Evolutionary conservation across 2,797 vertebrate genomes (phyloP).

Genomic region (Neomorphus geoffroyi): DNA sequence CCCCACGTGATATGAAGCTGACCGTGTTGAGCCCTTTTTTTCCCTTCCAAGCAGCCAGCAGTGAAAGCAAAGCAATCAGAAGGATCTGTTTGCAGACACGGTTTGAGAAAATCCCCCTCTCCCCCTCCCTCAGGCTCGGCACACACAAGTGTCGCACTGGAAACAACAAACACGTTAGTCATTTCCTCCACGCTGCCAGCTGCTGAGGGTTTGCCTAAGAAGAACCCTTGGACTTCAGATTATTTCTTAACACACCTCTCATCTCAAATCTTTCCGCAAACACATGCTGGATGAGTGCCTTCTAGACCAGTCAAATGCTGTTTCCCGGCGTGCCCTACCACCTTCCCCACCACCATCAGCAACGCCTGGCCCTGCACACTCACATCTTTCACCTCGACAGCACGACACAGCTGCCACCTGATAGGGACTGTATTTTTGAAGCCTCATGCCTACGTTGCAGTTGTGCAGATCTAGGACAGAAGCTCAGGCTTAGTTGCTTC

Average conservation of each 20-base stretch:
- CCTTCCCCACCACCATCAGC: background rate
- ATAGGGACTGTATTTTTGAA: background rate
- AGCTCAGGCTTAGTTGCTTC: background rate
- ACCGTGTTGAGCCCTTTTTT: fast-evolving
- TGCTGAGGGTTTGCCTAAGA: conserved; percentile 64
- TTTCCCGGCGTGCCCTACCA: background rate
- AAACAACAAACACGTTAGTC: conserved; percentile 56
- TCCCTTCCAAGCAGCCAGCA: background rate
- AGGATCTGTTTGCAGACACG: background rate
- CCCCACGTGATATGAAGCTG: background rate
- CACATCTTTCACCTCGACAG: background rate
- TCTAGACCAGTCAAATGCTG: background rate
- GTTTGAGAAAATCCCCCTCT: conserved; percentile 33
- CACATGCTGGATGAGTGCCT: background rate
- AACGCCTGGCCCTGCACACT: background rate
- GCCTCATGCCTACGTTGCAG: background rate
- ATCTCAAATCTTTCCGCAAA: conserved; percentile 34
- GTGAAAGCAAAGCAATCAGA: conserved; percentile 32
- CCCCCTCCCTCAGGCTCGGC: background rate
- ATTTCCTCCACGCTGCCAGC: conserved; percentile 55
- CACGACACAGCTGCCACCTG: fast-evolving
- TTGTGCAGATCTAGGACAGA: background rate
- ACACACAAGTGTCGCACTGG: background rate
- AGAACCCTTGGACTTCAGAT: conserved; percentile 66
- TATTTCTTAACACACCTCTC: conserved; percentile 53